A percentile compares a stretch with the other conserved stretches of the same genome.
Conservation (phyloP, 2,888 invertebrate genomes). For the Oscheius sp. region DNA sequence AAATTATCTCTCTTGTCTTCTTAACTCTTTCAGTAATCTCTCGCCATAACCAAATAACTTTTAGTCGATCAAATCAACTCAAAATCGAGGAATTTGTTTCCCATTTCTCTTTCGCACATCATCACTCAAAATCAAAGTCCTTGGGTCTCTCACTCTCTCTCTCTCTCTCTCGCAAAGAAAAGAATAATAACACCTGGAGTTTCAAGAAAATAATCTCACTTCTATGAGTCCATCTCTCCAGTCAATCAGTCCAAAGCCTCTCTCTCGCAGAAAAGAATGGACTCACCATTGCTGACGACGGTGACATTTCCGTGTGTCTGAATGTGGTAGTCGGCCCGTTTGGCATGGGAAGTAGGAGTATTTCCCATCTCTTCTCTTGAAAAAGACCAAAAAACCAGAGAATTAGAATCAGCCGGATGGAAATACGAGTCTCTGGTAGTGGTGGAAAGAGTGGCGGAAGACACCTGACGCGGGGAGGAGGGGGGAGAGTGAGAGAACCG, state of each 20-base stretch:
- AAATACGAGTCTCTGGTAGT: constrained; percentile 8
- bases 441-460: constrained; percentile 18
- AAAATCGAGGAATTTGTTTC: no score
- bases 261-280: not conserved
- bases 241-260: not conserved
- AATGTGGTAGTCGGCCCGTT: constrained; percentile 16
- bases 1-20: no score
- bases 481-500: not conserved
- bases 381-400: no score
- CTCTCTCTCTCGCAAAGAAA: no score
- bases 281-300: constrained; percentile 24
- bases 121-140: not conserved
- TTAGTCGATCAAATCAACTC: no score
- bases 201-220: no score
- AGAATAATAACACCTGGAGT: no score
- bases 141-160: no score
- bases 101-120: not conserved
- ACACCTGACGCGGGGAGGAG: constrained; percentile 24
- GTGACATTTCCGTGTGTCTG: constrained; percentile 22
- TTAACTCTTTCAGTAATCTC: no score
- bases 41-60: no score
- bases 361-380: constrained; percentile 8
- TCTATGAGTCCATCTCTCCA: not conserved
- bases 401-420: no score
- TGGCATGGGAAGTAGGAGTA: constrained; percentile 11